Base-by-base conservation (phyloP, 2,888 invertebrate genomes). In the Lumbricus terrestris region DNA sequence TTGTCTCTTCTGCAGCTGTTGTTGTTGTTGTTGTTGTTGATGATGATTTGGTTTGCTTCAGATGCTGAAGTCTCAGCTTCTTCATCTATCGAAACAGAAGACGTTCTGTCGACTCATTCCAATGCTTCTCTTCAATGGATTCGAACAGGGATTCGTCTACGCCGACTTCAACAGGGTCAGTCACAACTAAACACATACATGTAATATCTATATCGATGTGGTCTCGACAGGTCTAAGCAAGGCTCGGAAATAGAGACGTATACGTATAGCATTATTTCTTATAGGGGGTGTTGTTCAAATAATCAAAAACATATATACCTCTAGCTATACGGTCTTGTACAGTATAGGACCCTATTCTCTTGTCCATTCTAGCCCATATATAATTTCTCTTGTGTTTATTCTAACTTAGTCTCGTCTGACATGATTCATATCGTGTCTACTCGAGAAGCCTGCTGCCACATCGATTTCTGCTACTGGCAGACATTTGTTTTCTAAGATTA, bases 111-210 rank as follows among this genome's bases (percentile, higher is more conserved):
- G 94, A 20, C 93, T 95, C 20, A 93, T 94, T 23, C 94, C 94
- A 8, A 92, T 95, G 33, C 91, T 95, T 34, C 92, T 94, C 88
- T 95, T 95, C 92, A 94, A 93, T 91, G 95, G 95, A 16, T 93
- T 95, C 38, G 94, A 95, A 90, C 95, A 95, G 92, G 95, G 94
- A 1, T 95, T 95, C 91, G 93, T 94, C 47, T 94, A 93, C 91
- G 93, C 94, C 6, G 95, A 95, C 91, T 95, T 94, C 91, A 95
- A 93, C 90, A 94, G 93, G 93, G 95, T 94, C 91, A 88, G 89
- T 47, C 20, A 2, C 18, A 13, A n/a, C n/a, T n/a, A n/a, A n/a
- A 33, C 29, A 35, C 37, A 8, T n/a, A n/a, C n/a, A n/a, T n/a
- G n/a, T n/a, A n/a, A n/a, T n/a, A n/a, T 23, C 4, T 85, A 34